phyloP scores from a whole-genome alignment of 2,113 vertebrate genomes.

The Hemichromis elongatus region DNA sequence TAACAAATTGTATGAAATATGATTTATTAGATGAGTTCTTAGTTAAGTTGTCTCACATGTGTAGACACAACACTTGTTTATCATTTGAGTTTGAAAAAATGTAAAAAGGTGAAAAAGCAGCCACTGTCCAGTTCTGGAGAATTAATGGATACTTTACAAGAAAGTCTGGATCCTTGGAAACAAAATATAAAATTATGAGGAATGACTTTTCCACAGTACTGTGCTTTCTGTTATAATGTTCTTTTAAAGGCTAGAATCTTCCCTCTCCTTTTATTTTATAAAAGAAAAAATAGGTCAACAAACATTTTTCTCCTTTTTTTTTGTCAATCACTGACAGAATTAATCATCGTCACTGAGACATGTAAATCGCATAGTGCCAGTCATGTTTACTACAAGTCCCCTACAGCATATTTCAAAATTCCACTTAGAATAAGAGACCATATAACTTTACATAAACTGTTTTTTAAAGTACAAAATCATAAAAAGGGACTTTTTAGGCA shows the following conservation, averaged over 20 bases:
- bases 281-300: background rate
- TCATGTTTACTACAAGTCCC: background rate
- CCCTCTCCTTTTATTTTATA: background rate
- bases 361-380: background rate
- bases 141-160: background rate
- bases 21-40: background rate
- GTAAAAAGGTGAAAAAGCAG: background rate
- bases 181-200: background rate
- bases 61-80: background rate
- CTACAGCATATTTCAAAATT: background rate
- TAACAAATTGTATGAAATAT: background rate
- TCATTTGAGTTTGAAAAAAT: background rate
- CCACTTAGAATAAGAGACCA: background rate
- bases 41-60: background rate
- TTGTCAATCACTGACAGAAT: background rate
- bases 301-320: background rate
- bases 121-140: background rate
- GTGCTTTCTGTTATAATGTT: background rate
- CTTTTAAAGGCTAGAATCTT: accelerated
- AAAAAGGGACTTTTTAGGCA: background rate
- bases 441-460: background rate
- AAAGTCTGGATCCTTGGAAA: background rate
- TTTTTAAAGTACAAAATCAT: background rate
- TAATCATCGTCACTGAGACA: background rate
- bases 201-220: background rate